A percentile compares a stretch with the other conserved stretches of the same genome.
phyloP scores from a whole-genome alignment of 1,140 invertebrate genomes.

The Homalodisca vitripennis region DNA sequence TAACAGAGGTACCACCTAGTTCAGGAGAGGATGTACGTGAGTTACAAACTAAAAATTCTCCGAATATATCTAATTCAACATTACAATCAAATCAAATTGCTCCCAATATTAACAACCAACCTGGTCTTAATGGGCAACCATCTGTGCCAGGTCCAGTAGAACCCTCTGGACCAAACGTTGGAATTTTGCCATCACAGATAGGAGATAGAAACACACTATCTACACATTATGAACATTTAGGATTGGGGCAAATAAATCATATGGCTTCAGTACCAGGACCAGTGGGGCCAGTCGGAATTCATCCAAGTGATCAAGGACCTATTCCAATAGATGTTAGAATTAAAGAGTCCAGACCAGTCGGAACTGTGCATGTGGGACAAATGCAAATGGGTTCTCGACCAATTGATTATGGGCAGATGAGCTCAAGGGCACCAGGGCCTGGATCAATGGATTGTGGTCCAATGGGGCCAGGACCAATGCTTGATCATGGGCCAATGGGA shows the following conservation, averaged over 20 bases:
- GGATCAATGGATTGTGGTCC: background rate
- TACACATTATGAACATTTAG: too few relatives aligned
- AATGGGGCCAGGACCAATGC: constrained; percentile 1
- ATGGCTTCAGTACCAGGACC: background rate
- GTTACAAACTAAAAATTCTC: too few relatives aligned
- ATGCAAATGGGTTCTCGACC: background rate
- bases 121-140: too few relatives aligned
- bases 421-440: background rate
- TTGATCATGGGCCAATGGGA: background rate
- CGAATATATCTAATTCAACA: too few relatives aligned
- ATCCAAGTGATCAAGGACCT: background rate
- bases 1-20: background rate
- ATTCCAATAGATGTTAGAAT: background rate
- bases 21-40: too few relatives aligned
- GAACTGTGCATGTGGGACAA: too few relatives aligned
- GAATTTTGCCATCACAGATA: background rate
- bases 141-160: too few relatives aligned
- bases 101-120: too few relatives aligned
- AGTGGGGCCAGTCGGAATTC: background rate
- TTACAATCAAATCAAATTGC: too few relatives aligned
- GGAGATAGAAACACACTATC: too few relatives aligned
- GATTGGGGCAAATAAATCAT: background rate
- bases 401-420: background rate
- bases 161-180: background rate
- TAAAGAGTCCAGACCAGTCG: too few relatives aligned